Percentiles rank a stretch among this genome's conserved stretches.
Conservation (phyloP, 2,888 invertebrate genomes). For the Coecobrya sp. region DNA sequence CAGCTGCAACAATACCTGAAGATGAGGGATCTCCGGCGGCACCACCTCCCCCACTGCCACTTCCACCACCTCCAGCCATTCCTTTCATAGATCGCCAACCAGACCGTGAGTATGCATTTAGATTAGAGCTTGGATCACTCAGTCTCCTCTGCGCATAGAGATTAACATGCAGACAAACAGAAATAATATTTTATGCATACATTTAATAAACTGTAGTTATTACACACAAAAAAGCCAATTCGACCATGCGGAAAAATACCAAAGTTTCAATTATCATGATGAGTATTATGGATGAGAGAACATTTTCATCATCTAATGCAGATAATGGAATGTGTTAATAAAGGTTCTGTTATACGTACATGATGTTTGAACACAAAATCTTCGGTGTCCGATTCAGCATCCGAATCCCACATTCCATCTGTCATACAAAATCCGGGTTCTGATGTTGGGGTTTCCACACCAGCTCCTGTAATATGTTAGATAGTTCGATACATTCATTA, state of each 20-base stretch:
- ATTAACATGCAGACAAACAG: background rate
- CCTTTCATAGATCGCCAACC: conserved; percentile 89
- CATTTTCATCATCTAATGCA: conserved; percentile 26
- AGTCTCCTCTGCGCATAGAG: conserved; percentile 91
- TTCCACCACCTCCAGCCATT: conserved; percentile 89
- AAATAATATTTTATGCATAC: too few relatives aligned
- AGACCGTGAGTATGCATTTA: conserved; percentile 94
- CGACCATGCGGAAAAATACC: background rate
- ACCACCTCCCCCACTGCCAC: conserved; percentile 89
- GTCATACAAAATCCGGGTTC: conserved; percentile 95
- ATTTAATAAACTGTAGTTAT: background rate
- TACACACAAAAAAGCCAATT: background rate
- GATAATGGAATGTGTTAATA: background rate
- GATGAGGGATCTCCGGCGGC: conserved; percentile 87
- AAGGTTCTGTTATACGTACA: conserved; percentile 87
- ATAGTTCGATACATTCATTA: background rate
- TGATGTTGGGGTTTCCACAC: conserved; percentile 97
- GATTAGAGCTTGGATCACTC: conserved; percentile 97
- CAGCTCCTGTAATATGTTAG: conserved; percentile 89
- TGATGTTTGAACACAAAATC: conserved; percentile 94
- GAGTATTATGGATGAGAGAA: background rate
- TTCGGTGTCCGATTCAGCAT: conserved; percentile 96
- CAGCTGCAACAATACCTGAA: conserved; percentile 87
- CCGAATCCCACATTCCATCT: conserved; percentile 94
- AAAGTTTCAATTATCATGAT: background rate